Evolutionary conservation across 2,797 vertebrate genomes (phyloP).

Genomic region (Chromobotia macracanthus): DNA sequence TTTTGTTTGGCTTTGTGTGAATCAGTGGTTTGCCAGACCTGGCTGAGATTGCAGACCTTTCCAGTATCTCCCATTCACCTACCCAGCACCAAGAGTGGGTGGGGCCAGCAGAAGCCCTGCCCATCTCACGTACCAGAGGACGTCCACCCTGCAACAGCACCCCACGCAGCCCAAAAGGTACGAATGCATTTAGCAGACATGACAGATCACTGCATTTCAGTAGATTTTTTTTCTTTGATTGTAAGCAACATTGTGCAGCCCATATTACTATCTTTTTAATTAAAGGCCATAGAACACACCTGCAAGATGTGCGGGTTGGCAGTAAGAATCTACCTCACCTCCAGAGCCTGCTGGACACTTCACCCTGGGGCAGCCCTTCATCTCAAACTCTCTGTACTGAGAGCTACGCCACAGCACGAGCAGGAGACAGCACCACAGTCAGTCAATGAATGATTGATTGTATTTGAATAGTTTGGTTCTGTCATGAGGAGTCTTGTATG

Average conservation of each 20-base stretch:
- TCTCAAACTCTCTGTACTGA: slow-evolving; percentile 29
- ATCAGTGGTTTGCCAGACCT: slow-evolving; percentile 44
- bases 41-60: slow-evolving; percentile 63
- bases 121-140: slow-evolving; percentile 24
- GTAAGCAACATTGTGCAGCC: neutral
- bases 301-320: neutral
- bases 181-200: neutral
- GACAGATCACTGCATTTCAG: neutral
- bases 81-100: slow-evolving; percentile 48
- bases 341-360: slow-evolving; percentile 47
- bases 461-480: neutral
- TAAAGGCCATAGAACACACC: slow-evolving; percentile 19
- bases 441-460: slow-evolving; percentile 32
- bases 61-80: slow-evolving; percentile 67
- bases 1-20: slow-evolving; percentile 1
- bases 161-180: slow-evolving; percentile 60
- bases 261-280: slow-evolving; percentile 17
- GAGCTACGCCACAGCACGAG: slow-evolving; percentile 48
- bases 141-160: slow-evolving; percentile 65
- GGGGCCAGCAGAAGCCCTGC: neutral
- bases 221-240: neutral
- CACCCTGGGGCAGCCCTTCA: slow-evolving; percentile 35
- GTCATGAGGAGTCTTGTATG: neutral
- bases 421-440: slow-evolving; percentile 40
- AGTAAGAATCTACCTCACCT: slow-evolving; percentile 31